phyloP scores from a whole-genome alignment of 2,888 invertebrate species.

The Drosophila pseudotakahashii region DNA sequence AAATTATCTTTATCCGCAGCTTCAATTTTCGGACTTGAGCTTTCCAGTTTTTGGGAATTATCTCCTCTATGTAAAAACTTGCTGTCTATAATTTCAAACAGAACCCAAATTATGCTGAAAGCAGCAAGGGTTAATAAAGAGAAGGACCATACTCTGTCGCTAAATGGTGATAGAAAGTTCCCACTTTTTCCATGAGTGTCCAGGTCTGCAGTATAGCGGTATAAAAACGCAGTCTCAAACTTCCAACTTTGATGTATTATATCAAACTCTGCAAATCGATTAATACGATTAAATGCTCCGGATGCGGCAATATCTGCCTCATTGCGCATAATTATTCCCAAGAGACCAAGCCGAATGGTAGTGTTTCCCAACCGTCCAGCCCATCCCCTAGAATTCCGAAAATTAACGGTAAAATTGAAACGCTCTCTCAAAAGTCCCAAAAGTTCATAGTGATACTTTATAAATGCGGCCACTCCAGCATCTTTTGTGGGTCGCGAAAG shows the following conservation, averaged over 20 bases:
- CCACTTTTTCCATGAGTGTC: constrained; percentile 72
- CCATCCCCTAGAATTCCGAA: constrained; percentile 83
- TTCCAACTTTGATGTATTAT: constrained; percentile 83
- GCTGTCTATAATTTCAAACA: constrained; percentile 58
- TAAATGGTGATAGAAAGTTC: constrained; percentile 82
- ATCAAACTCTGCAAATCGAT: constrained; percentile 82
- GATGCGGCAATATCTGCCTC: constrained; percentile 83
- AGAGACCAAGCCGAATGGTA: constrained; percentile 79
- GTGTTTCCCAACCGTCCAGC: constrained; percentile 79
- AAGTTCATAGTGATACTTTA: constrained; percentile 81
- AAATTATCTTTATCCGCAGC: background rate
- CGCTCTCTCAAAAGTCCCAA: constrained; percentile 68
- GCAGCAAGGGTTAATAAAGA: constrained; percentile 53
- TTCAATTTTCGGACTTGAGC: background rate
- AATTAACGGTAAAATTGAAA: constrained; percentile 81
- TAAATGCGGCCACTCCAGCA: constrained; percentile 78
- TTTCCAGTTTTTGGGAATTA: background rate
- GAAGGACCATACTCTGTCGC: constrained; percentile 74
- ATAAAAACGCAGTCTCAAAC: constrained; percentile 81
- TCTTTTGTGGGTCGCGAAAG: constrained; percentile 65
- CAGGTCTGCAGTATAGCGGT: constrained; percentile 80
- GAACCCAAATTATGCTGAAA: constrained; percentile 72
- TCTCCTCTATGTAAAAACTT: constrained; percentile 1
- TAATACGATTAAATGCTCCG: constrained; percentile 80
- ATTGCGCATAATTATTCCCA: constrained; percentile 81